These are phyloP conservation scores for Pituophis catenifer DNA, from an alignment of 2,113 vertebrate genomes.

Conservation along the genomic window DNA sequence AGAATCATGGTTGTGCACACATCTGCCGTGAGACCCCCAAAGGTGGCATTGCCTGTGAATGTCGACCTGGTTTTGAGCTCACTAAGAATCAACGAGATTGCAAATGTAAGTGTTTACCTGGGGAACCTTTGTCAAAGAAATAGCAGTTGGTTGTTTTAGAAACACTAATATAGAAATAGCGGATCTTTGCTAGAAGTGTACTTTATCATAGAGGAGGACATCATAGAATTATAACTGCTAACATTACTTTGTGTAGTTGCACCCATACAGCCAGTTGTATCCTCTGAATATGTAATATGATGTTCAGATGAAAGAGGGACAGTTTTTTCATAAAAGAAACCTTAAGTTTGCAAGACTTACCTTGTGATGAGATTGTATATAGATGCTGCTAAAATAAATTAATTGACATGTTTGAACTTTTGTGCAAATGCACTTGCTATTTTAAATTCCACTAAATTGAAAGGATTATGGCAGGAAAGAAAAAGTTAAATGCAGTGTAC, in stretches of 20 bases:
- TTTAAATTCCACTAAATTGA: background rate
- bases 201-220: background rate
- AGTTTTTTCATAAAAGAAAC: background rate
- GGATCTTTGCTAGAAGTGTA: background rate
- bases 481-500: background rate
- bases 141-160: background rate
- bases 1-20: slow-evolving; percentile 97
- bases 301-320: background rate
- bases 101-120: slow-evolving; percentile 81
- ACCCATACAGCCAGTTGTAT: background rate
- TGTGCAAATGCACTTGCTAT: background rate
- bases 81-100: slow-evolving; percentile 95
- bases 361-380: background rate
- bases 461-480: background rate
- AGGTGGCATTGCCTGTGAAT: slow-evolving; percentile 93
- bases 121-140: background rate
- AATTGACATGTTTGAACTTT: background rate
- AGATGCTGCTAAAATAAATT: background rate
- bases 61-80: slow-evolving; percentile 95
- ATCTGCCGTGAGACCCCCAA: slow-evolving; percentile 95
- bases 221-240: background rate
- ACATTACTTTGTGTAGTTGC: background rate
- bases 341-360: background rate
- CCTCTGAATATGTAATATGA: background rate
- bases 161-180: background rate